Evolutionary conservation across 2,888 invertebrate species (phyloP).

Genomic region (Cephonodes hylas): DNA sequence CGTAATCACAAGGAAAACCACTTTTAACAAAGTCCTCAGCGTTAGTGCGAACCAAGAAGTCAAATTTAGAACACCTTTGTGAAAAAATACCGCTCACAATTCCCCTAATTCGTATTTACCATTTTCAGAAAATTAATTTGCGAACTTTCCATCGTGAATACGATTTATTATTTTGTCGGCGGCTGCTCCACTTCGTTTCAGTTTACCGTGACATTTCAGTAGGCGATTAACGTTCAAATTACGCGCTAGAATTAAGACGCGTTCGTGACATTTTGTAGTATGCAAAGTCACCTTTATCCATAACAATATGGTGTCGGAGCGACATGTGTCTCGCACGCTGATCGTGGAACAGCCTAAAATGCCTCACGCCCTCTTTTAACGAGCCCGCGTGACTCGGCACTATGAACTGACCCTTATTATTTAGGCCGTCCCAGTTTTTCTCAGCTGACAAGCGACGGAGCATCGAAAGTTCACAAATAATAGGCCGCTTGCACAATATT

Average conservation of each 20-base stretch:
- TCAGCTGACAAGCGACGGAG: conserved; percentile 4
- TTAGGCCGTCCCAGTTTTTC: conserved; percentile 39
- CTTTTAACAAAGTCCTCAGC: not conserved
- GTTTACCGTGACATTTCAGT: not conserved
- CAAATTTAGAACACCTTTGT: conserved; percentile 4
- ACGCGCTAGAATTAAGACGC: not conserved
- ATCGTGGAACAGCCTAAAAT: conserved; percentile 3
- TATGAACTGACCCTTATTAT: conserved; percentile 39
- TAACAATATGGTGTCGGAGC: conserved; percentile 18
- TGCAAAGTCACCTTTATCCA: conserved; percentile 19
- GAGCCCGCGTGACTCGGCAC: conserved; percentile 35
- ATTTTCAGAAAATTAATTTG: not conserved
- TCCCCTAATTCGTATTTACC: conserved; percentile 6
- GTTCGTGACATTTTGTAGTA: conserved; percentile 2
- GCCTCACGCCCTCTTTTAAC: conserved; percentile 25
- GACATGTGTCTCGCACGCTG: conserved; percentile 21
- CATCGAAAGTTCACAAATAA: conserved; percentile 12
- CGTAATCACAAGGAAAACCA: conserved; percentile 8
- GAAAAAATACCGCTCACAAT: not conserved
- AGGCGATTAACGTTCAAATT: not conserved
- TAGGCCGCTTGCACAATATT: conserved; percentile 1
- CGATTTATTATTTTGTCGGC: not conserved
- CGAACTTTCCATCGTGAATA: not conserved
- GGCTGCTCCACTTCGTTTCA: not conserved
- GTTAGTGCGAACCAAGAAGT: conserved; percentile 6